Evolutionary conservation across 1,140 invertebrate genomes (phyloP), one percentile per base, ranked within the genome.

Genomic region (Gerris buenoi): DNA sequence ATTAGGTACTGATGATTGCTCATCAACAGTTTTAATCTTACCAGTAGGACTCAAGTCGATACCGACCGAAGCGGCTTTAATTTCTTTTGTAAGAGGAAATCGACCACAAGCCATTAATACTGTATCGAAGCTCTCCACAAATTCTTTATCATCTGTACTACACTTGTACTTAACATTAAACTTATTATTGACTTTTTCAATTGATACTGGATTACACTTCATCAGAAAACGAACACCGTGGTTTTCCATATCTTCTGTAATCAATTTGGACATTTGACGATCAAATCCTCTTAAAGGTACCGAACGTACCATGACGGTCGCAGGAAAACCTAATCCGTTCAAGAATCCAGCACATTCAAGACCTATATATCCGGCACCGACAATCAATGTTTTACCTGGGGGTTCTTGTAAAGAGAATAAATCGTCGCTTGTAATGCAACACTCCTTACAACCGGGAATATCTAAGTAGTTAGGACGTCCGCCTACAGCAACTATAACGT

Each of bases 311-410:
- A 96, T 91, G 25, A 97, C 84, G 3, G 92, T 95, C 0, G 91
- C 85, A 68, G 95, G 87, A 75, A 86, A 90, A 23, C 94, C 95
- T 58, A 98, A 77, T 10, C 88, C 92, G 73, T 88, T 86, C 23
- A 97, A 80, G 77, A 97, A 98, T 1, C 95, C 96, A 64, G 95
- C 95, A 81, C 95, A 98, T 79, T 99, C 96, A 65, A 99, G 79
- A 61, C 95, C 92, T 74, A 98, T 72, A 88, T 86, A 97, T 74
- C 92, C 93, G 75, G 93, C 95, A 60, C 96, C 97, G 66, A 98
- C 83, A 28, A 95, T 83, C 10, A 98, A 81, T 0, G 96, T 98
- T 78, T 95, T 97, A 61, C 95, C 96, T 5, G 97, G 97, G 65
- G 86, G 82, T 63, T 86, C 83, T 0, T 84, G 76, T 68, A 98